Conservation (phyloP, 2,888 invertebrate genomes). For the Acronicta psi region DNA sequence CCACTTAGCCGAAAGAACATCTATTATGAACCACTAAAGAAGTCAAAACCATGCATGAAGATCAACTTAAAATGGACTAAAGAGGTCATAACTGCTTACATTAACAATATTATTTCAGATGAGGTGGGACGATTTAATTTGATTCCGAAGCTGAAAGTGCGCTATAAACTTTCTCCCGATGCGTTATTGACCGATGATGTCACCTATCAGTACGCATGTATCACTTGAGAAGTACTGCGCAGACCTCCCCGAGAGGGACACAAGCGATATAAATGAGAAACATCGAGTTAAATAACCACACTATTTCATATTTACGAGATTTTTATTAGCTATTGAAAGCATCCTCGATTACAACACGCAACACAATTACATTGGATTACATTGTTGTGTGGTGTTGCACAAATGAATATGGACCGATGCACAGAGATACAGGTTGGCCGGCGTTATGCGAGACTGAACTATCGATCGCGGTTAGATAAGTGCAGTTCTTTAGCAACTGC, state of each 20-base stretch:
- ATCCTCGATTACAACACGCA: slow-evolving; percentile 29
- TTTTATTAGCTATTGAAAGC: slow-evolving; percentile 48
- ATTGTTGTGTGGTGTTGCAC: slow-evolving; percentile 54
- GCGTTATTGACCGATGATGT: slow-evolving; percentile 37
- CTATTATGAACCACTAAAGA: slow-evolving; percentile 28
- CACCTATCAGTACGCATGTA: slow-evolving; percentile 39
- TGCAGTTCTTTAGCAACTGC: slow-evolving; percentile 54
- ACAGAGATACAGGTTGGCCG: slow-evolving; percentile 62
- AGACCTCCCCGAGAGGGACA: slow-evolving; percentile 9
- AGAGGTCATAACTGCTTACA: slow-evolving; percentile 8
- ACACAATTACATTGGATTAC: slow-evolving; percentile 37
- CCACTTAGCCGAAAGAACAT: slow-evolving; percentile 11
- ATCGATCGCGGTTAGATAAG: slow-evolving; percentile 61
- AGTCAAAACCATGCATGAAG: neutral
- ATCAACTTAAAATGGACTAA: neutral
- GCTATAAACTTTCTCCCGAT: slow-evolving; percentile 30
- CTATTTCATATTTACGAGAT: slow-evolving; percentile 28
- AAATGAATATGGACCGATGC: slow-evolving; percentile 63
- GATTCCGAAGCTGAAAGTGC: slow-evolving; percentile 23
- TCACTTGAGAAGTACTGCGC: slow-evolving; percentile 35
- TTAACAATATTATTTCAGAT: slow-evolving; percentile 3
- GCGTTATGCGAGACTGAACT: slow-evolving; percentile 57
- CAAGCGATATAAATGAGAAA: slow-evolving; percentile 19
- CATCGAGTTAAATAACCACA: slow-evolving; percentile 36
- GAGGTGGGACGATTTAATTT: neutral